Base-by-base conservation (phyloP, 2,113 vertebrate genomes). In the Leptosomus discolor region DNA sequence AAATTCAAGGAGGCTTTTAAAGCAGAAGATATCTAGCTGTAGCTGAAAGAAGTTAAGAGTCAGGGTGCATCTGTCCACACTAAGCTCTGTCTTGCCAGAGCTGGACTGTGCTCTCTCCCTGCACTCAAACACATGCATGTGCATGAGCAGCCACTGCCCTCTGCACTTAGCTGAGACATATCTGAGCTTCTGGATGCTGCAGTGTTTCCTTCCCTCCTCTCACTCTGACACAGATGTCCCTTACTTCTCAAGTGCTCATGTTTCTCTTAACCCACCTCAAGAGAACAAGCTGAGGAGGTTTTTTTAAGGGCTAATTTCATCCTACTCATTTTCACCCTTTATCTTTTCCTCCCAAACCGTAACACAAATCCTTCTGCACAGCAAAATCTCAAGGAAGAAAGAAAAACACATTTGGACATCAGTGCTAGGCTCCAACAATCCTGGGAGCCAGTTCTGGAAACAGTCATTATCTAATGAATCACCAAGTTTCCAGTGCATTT, bases 401-500 rank as follows among this genome's bases (percentile, higher is more conserved):
- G 64, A 78, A 94, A 96, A 96, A 71, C 65, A 53, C 7, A 32
- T 57, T 68, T 71, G 92, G 48, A 95, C 15, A 24, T 76, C 96
- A 95, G 57, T 21, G 69, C 75, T 93, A 0, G 6, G 94, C 87
- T 93, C 92, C 90, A 95, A 69, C 90, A 91, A 88, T 96, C 81
- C 92, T 94, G 92, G 84, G 91, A 97, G 91, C 60, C 74, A 67
- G 80, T 71, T 91, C 65, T 95, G 93, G 86, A 89, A 96, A 91
- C 4, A 88, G 65, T 46, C 64, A 75, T 91, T 90, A 94, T 91
- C 84, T 93, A 78, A 91, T 94, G 96, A 96, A 95, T 96, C 94
- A 97, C 84, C 83, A 64, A 65, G 69, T 95, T 94, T 94, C 96
- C 96, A 97, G 93, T 27, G 64, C 46, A 78, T 69, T 92, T 84